Percentiles rank a stretch among this genome's conserved stretches.
These are phyloP conservation scores for Phenganax stokvisi DNA, from an alignment of 92 coral and sea anemone species.

Conservation along the genomic window DNA sequence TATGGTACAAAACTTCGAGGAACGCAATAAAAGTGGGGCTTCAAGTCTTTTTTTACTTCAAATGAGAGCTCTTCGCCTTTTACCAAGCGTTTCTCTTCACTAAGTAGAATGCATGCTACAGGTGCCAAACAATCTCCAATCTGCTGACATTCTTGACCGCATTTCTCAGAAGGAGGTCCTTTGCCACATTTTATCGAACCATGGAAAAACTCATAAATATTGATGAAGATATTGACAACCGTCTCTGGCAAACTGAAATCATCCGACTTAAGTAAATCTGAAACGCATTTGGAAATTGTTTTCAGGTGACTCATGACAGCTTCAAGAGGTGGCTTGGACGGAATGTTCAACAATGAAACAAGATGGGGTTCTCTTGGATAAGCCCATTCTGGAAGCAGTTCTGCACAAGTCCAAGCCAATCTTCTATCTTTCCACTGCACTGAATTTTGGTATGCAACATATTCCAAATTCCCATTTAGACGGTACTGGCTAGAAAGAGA, in stretches of 20 bases:
- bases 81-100: conserved; percentile 66
- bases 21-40: conserved; percentile 79
- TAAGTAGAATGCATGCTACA: conserved; percentile 77
- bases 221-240: conserved; percentile 73
- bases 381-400: conserved; percentile 88
- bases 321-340: conserved; percentile 63
- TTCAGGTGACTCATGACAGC: conserved; percentile 77
- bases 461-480: background rate
- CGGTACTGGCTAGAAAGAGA: conserved; percentile 15
- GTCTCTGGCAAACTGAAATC: conserved; percentile 68
- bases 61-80: conserved; percentile 15
- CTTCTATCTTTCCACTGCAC: conserved; percentile 24
- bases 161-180: conserved; percentile 52
- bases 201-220: conserved; percentile 62
- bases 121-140: conserved; percentile 65
- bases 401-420: conserved; percentile 69
- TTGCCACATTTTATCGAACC: conserved; percentile 60
- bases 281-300: conserved; percentile 55
- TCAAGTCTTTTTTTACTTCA: conserved; percentile 20
- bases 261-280: conserved; percentile 73
- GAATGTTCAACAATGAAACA: too few species aligned
- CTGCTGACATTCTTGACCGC: conserved; percentile 61
- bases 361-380: conserved; percentile 58
- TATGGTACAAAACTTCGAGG: conserved; percentile 80
- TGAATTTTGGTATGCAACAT: conserved; percentile 29